Conservation (phyloP, 1,140 invertebrate genomes). For the Eriocheir sinensis region DNA sequence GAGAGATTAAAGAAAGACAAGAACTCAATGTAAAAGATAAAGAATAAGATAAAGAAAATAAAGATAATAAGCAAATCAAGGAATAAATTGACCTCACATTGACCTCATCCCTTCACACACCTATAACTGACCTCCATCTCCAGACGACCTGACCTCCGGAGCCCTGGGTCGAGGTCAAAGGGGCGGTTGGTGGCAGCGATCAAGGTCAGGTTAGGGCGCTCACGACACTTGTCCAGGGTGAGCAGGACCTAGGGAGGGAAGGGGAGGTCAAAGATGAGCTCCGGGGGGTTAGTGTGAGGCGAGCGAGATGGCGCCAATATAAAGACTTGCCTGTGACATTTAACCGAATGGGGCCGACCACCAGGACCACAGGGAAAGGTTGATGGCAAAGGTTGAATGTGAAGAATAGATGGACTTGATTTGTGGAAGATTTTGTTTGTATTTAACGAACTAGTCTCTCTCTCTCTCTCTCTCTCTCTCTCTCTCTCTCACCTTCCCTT, state of each 20-base stretch:
- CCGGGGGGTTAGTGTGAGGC: background rate
- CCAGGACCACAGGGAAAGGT: background rate
- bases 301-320: no score
- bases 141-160: slow-evolving; percentile 65
- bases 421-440: background rate
- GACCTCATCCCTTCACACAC: no score
- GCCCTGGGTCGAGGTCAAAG: slow-evolving; percentile 58
- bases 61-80: background rate
- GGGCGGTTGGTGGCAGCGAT: slow-evolving; percentile 70
- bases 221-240: slow-evolving; percentile 46
- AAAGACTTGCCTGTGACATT: no score
- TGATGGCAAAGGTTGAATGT: no score
- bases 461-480: background rate
- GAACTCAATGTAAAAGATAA: background rate
- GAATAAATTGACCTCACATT: background rate
- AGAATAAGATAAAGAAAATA: background rate
- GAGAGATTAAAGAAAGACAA: background rate
- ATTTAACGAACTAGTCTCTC: background rate
- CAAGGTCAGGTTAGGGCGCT: slow-evolving; percentile 55
- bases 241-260: slow-evolving; percentile 57
- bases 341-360: no score
- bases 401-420: no score
- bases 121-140: slow-evolving; percentile 62
- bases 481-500: background rate
- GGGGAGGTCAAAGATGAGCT: background rate